Percentiles rank a stretch among this genome's conserved stretches.
Conservation (phyloP, 2,888 invertebrate species). For the Sceliomorpha sp. region DNA sequence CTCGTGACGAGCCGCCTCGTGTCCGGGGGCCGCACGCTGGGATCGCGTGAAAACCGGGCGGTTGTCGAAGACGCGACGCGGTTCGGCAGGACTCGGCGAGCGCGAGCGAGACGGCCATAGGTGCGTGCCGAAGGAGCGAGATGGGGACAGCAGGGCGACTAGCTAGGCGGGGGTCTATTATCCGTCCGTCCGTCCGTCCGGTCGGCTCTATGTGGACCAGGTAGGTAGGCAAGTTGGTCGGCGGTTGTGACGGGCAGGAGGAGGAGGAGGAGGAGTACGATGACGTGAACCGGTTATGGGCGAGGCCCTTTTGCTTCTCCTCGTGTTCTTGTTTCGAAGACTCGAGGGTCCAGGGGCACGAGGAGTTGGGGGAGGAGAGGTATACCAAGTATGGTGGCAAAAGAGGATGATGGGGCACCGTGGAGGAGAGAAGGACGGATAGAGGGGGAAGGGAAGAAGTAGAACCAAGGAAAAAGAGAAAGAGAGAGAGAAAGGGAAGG, state of each 20-base stretch:
- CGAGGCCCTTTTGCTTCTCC: conserved; percentile 76
- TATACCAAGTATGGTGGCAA: conserved; percentile 77
- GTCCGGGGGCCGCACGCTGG: conserved; percentile 11
- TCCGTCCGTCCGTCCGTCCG: conserved; percentile 33
- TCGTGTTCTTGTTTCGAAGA: conserved; percentile 65
- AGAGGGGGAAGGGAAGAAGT: conserved; percentile 33
- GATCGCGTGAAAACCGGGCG: conserved; percentile 51
- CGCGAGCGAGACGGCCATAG: conserved; percentile 36
- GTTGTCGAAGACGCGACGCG: conserved; percentile 38
- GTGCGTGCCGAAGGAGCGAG: too few relatives aligned
- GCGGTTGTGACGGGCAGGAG: conserved; percentile 4
- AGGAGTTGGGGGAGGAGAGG: conserved; percentile 56
- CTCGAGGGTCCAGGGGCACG: conserved; percentile 47
- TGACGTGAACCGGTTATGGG: conserved; percentile 79
- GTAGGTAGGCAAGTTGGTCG: conserved; percentile 31
- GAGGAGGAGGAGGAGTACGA: conserved; percentile 53
- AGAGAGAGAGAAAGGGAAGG: conserved; percentile 43
- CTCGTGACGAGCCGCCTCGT: conserved; percentile 17
- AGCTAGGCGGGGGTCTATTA: conserved; percentile 53
- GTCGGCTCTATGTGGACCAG: conserved; percentile 39
- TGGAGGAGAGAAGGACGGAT: conserved; percentile 50
- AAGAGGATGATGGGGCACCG: conserved; percentile 72
- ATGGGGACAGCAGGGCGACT: conserved; percentile 20
- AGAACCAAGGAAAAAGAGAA: conserved; percentile 30
- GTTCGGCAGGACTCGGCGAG: conserved; percentile 22